Conservation (phyloP, 2,113 vertebrate genomes). For the Notiomystis cincta region DNA sequence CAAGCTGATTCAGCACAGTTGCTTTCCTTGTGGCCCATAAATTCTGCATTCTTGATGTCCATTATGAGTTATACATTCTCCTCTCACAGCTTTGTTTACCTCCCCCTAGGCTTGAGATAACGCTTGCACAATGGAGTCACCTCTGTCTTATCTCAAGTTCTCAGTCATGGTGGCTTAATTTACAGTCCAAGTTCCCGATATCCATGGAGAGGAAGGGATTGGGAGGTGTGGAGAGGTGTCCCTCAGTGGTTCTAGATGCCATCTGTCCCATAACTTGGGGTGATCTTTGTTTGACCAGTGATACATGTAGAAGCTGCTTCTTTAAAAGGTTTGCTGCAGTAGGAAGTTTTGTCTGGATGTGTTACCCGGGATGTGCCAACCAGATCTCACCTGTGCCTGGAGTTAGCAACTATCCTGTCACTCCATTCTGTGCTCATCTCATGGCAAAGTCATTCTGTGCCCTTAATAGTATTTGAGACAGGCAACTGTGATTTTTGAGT, state of each 20-base stretch:
- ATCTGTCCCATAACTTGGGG: background rate
- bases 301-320: background rate
- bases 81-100: background rate
- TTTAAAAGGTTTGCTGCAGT: background rate
- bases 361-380: background rate
- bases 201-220: background rate
- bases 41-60: background rate
- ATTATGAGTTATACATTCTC: background rate
- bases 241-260: background rate
- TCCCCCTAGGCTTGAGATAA: background rate
- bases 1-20: background rate
- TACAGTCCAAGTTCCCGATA: no score
- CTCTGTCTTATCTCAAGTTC: background rate
- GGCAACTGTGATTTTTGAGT: background rate
- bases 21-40: background rate
- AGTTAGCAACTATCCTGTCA: background rate
- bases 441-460: background rate
- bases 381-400: background rate
- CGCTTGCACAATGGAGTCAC: background rate
- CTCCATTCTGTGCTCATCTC: background rate
- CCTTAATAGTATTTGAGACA: background rate
- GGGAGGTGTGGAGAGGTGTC: no score
- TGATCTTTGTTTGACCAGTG: background rate
- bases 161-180: background rate
- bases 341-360: background rate